Evolutionary conservation across 2,797 vertebrate species (phyloP), one percentile per base, ranked within the genome.

Genomic region (Tapera naevia): DNA sequence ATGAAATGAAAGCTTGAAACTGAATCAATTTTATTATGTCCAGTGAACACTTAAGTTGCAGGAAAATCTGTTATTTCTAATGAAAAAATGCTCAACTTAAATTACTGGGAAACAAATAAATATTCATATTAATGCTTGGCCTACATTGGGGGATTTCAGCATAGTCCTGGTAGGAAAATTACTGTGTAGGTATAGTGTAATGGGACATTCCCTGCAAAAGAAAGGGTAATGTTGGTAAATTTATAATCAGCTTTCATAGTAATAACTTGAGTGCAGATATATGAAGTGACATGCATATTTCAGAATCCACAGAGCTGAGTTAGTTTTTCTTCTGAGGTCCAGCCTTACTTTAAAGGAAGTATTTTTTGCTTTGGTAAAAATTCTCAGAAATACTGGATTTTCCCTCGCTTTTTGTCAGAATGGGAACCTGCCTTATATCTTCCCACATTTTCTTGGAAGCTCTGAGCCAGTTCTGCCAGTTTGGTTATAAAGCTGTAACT

Each of bases 241-340:
- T 92, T 65, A 48, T 72, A 82, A 60, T 3, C 5, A 46, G 27
- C 9, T 30, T 17, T 67, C n/a, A 19, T 17, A 54, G 8, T 39
- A 50, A 43, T 32, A 32, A 41, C 35, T 35, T 50, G 45, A 8
- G 13, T 64, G 9, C 28, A 41, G 43, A n/a, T 43, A 53, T 33
- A 22, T 0, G 2, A 79, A 74, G 10, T 0, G 0, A 28, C 8
- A 7, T 18, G 2, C 2, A 1, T 53, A 27, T 89, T 87, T 93
- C 53, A 64, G 48, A 80, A 88, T 76, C 22, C n/a, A 35, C 18
- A 23, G 18, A 19, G 33, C 17, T 83, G 39, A 60, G 11, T 35
- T 60, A 60, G 10, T 60, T 93, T 86, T 50, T 12, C 17, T 41
- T 19, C n/a, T 61, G 32, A 17, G 22, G 5, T 74, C 8, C 61